Conservation (phyloP, 2,888 invertebrate species). For the Teleiodes luculella region DNA sequence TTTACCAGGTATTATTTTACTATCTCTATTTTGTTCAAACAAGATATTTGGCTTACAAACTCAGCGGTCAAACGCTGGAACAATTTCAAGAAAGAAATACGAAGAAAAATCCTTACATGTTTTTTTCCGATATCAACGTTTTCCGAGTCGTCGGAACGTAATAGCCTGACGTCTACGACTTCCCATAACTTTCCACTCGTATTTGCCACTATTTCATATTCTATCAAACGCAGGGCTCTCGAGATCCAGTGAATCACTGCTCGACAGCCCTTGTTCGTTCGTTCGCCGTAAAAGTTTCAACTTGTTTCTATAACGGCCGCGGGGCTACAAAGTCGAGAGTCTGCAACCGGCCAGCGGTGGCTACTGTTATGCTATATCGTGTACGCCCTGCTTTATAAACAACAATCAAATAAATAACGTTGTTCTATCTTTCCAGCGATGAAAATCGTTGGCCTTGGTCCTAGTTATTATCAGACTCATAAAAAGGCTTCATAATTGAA, state of each 20-base stretch:
- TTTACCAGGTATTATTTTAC: too few relatives aligned
- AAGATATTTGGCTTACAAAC: too few relatives aligned
- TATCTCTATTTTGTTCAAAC: too few relatives aligned
- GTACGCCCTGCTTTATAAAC: background rate
- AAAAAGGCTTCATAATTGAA: too few relatives aligned
- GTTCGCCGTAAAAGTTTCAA: constrained; percentile 5
- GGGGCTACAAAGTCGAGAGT: background rate
- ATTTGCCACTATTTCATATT: constrained; percentile 9
- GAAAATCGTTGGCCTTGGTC: too few relatives aligned
- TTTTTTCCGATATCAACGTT: background rate
- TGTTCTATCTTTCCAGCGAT: background rate
- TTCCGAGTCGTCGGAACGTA: background rate
- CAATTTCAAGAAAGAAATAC: background rate
- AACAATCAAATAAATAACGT: background rate
- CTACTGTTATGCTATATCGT: background rate
- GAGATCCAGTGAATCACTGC: constrained; percentile 9
- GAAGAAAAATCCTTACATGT: background rate
- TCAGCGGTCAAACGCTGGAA: background rate
- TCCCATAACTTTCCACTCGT: constrained; percentile 3
- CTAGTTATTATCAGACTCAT: too few relatives aligned
- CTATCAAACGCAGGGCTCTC: constrained; percentile 10
- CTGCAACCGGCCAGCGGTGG: background rate
- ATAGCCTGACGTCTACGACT: constrained; percentile 7
- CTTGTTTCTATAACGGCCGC: background rate
- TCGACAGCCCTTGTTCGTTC: constrained; percentile 9